Evolutionary conservation across 2,113 vertebrate genomes (phyloP).

Genomic region (Dermatemys mawii): DNA sequence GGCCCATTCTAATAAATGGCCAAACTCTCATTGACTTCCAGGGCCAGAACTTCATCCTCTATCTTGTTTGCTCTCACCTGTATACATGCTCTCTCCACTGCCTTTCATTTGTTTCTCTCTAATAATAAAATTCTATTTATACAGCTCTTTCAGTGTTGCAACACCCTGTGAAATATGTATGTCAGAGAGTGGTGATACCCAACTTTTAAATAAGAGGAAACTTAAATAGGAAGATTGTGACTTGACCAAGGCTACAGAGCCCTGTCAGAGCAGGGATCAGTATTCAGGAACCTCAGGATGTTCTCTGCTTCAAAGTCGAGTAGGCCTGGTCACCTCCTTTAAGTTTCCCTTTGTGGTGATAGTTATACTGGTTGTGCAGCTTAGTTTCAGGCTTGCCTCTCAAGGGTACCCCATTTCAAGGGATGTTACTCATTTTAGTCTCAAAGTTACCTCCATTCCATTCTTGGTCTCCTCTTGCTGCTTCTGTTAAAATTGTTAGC

Average conservation of each 20-base stretch:
- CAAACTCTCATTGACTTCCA: background rate
- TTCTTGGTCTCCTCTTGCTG: background rate
- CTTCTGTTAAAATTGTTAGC: background rate
- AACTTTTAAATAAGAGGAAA: slow-evolving; percentile 27
- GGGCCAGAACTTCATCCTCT: background rate
- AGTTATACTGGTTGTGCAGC: background rate
- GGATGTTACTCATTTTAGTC: slow-evolving; percentile 37
- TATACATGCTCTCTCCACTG: background rate
- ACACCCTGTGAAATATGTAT: accelerated
- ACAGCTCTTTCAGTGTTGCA: background rate
- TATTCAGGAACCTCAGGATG: background rate
- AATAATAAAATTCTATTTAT: accelerated
- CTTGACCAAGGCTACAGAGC: slow-evolving; percentile 52
- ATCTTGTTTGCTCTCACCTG: accelerated
- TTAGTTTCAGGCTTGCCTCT: background rate
- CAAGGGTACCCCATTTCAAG: background rate
- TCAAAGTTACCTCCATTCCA: background rate
- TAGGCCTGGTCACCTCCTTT: background rate
- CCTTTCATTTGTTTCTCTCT: background rate
- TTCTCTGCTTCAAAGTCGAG: background rate
- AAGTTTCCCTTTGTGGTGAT: slow-evolving; percentile 56
- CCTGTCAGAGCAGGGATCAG: slow-evolving; percentile 46
- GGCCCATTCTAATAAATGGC: background rate
- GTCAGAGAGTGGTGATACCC: background rate
- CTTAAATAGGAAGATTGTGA: slow-evolving; percentile 58